Evolutionary conservation across 2,888 invertebrate species (phyloP).

Genomic region (Drosophila helvetica): DNA sequence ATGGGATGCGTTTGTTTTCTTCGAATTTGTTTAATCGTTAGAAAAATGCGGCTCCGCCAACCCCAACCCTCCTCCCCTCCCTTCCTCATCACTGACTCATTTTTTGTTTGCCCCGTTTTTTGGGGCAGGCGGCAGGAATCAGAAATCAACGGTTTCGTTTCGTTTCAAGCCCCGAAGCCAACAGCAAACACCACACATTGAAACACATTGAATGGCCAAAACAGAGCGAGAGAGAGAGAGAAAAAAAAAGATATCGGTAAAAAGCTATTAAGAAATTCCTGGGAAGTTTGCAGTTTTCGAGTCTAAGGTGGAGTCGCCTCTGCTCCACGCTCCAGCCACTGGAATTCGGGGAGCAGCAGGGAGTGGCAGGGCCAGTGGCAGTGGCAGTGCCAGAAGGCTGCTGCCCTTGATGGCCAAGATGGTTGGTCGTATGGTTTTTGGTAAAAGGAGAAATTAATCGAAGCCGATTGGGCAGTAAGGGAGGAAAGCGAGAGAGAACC

Average conservation of each 20-base stretch:
- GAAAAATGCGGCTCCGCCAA: constrained; percentile 76
- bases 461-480: constrained; percentile 1
- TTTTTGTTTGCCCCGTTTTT: constrained; percentile 14
- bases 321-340: constrained; percentile 12
- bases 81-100: background rate
- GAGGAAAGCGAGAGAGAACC: background rate
- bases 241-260: constrained; percentile 71
- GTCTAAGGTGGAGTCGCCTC: constrained; percentile 1
- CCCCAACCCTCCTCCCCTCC: constrained; percentile 7
- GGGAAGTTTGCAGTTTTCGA: constrained; percentile 73
- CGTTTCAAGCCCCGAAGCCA: constrained; percentile 15
- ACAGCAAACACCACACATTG: too few species aligned
- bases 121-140: constrained; percentile 27
- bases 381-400: background rate
- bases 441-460: constrained; percentile 23
- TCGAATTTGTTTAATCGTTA: constrained; percentile 84
- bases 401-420: constrained; percentile 31
- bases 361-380: background rate
- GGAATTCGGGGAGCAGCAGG: constrained; percentile 25
- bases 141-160: constrained; percentile 73
- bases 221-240: background rate
- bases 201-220: background rate
- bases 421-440: constrained; percentile 2
- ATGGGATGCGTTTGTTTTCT: constrained; percentile 81
- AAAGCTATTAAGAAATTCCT: constrained; percentile 79